Percentiles rank a stretch among this genome's conserved stretches.
phyloP scores from a whole-genome alignment of 2,113 vertebrate species.

The Rostratula benghalensis region DNA sequence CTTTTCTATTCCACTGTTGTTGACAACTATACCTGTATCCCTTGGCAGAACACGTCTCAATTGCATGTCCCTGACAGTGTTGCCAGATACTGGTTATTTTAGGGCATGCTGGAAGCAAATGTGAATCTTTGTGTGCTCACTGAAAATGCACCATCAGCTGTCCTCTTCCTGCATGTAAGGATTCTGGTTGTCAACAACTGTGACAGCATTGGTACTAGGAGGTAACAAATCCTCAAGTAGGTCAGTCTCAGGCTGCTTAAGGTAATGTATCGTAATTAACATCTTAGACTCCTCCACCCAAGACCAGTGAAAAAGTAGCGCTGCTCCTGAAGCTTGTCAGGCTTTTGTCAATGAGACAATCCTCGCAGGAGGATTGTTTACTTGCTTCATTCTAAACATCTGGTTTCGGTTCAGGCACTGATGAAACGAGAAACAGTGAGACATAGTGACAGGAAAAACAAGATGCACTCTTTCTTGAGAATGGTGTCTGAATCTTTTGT shows the following conservation, averaged over 20 bases:
- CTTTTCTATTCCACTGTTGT: neutral
- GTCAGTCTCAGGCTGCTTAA: neutral
- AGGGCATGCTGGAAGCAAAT: neutral
- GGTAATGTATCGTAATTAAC: neutral
- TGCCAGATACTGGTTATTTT: conserved; percentile 11
- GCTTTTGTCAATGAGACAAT: neutral
- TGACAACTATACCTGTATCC: neutral
- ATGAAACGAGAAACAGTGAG: neutral
- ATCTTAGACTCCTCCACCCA: neutral
- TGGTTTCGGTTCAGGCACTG: neutral
- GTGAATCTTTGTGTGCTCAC: neutral
- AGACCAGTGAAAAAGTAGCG: neutral
- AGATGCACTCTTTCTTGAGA: neutral
- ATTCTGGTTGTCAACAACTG: conserved; percentile 4
- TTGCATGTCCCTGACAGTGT: neutral
- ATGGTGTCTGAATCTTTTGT: neutral
- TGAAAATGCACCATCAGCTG: neutral
- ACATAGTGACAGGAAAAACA: neutral
- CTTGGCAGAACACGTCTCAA: neutral
- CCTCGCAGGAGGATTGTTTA: neutral
- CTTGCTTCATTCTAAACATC: neutral
- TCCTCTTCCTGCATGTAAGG: neutral
- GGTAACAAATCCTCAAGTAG: neutral
- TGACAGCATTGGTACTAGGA: neutral
- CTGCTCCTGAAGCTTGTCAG: neutral